These are phyloP conservation scores for Drosophila colorata DNA, from an alignment of 2,888 invertebrate genomes.

Conservation along the genomic window DNA sequence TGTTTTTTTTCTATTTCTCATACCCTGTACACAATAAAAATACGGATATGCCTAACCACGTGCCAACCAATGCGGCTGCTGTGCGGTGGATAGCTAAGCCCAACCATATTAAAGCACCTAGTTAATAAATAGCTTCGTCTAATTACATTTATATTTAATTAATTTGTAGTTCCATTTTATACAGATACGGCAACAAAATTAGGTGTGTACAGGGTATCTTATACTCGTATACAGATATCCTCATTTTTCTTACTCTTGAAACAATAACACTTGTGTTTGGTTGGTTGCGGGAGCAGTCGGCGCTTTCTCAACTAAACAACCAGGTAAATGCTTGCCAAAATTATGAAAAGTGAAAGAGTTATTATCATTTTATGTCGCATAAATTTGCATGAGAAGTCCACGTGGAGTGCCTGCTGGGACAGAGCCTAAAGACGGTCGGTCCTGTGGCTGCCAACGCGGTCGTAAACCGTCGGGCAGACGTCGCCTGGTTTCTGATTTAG, in stretches of 20 bases:
- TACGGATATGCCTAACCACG: not conserved
- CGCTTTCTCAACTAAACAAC: constrained; percentile 53
- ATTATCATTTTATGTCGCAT: constrained; percentile 75
- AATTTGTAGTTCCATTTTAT: no score
- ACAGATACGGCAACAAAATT: not conserved
- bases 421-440: constrained; percentile 19
- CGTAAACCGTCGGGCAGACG: constrained; percentile 42
- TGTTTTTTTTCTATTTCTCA: constrained; percentile 39
- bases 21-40: constrained; percentile 13
- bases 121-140: no score
- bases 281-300: constrained; percentile 5
- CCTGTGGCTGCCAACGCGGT: constrained; percentile 30
- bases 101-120: no score
- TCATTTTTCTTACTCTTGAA: not conserved
- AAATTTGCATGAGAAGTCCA: constrained; percentile 64
- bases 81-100: no score
- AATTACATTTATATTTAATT: no score
- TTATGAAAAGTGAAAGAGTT: constrained; percentile 73
- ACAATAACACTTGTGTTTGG: constrained; percentile 41
- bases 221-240: not conserved
- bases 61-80: no score
- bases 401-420: constrained; percentile 34
- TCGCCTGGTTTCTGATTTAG: constrained; percentile 42
- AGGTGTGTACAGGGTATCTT: constrained; percentile 4
- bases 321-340: constrained; percentile 67